Percentiles rank a stretch among this genome's conserved stretches.
phyloP scores from a whole-genome alignment of 2,113 vertebrate species.

The Pristiophorus japonicus region DNA sequence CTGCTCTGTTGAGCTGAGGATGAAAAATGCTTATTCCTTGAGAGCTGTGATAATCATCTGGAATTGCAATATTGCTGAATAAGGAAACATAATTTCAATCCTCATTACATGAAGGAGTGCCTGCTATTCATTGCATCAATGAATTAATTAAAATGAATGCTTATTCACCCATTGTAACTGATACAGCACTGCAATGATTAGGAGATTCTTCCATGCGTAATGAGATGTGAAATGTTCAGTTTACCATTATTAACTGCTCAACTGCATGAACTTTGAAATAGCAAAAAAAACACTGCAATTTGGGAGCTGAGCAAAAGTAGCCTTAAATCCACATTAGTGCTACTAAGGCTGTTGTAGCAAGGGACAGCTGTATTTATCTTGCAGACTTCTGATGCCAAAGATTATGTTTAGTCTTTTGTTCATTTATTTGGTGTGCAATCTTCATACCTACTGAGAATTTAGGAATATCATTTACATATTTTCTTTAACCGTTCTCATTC shows the following conservation, averaged over 20 bases:
- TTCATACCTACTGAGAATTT: not conserved
- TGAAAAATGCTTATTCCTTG: not conserved
- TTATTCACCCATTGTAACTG: slow-evolving; percentile 18
- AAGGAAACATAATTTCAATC: slow-evolving; percentile 9
- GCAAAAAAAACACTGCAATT: not conserved
- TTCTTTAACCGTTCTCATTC: not conserved
- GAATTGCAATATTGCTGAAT: not conserved
- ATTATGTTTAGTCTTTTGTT: not conserved
- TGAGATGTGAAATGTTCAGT: not conserved
- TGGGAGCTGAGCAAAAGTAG: not conserved
- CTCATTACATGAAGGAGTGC: not conserved
- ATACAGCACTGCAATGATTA: not conserved
- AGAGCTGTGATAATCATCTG: not conserved
- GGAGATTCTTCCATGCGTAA: not conserved
- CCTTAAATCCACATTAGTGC: not conserved
- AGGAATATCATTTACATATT: not conserved
- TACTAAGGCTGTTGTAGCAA: not conserved
- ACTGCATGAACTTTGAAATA: not conserved
- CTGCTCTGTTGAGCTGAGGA: not conserved
- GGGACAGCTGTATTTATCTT: not conserved
- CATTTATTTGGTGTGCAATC: not conserved
- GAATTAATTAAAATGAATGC: slow-evolving; percentile 20
- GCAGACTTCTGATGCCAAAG: not conserved
- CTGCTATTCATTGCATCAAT: not conserved
- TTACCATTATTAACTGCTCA: slow-evolving; percentile 13